Conservation (phyloP, 2,113 vertebrate species). For the Hymenochirus boettgeri region DNA sequence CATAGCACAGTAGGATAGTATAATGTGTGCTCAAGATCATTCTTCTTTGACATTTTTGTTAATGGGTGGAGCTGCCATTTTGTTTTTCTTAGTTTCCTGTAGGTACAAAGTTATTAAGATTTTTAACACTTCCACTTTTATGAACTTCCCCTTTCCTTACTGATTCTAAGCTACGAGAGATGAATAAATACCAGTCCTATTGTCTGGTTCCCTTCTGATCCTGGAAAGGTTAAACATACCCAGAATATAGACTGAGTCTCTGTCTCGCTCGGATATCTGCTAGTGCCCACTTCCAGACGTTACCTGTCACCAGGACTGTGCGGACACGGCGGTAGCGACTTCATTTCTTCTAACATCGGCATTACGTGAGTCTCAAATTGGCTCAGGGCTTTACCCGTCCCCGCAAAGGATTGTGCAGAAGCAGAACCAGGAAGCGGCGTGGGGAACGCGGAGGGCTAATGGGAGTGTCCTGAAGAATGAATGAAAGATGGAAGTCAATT, state of each 20-base stretch:
- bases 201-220: neutral
- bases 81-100: too few species aligned
- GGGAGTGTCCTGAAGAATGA: slow-evolving; percentile 19
- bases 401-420: slow-evolving; percentile 79
- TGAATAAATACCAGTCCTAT: neutral
- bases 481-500: too few species aligned
- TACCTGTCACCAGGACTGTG: slow-evolving; percentile 73
- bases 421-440: slow-evolving; percentile 68
- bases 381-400: slow-evolving; percentile 70
- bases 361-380: slow-evolving; percentile 70
- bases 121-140: too few species aligned
- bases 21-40: too few species aligned
- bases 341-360: slow-evolving; percentile 74
- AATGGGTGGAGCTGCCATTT: too few species aligned
- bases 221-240: neutral
- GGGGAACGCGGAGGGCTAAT: slow-evolving; percentile 49
- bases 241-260: neutral
- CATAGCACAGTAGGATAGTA: too few species aligned
- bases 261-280: neutral
- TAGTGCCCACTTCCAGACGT: slow-evolving; percentile 32
- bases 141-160: too few species aligned
- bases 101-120: too few species aligned
- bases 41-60: too few species aligned
- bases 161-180: neutral
- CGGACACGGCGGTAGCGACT: slow-evolving; percentile 63